Evolutionary conservation across 2,888 invertebrate genomes (phyloP).

Genomic region (Leucophora obtusa): DNA sequence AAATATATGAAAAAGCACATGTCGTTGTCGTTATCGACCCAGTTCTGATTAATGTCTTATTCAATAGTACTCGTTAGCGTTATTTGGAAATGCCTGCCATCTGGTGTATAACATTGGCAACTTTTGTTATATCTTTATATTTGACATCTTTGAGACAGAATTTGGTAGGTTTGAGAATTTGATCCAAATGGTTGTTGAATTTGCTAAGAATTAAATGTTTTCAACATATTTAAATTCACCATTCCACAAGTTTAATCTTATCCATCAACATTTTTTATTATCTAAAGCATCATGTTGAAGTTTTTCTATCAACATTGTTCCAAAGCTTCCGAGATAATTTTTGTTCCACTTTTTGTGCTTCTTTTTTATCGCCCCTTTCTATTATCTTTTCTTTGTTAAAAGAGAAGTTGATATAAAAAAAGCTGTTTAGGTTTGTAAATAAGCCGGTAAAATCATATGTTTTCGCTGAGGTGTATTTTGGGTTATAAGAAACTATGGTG

Average conservation of each 20-base stretch:
- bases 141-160: no score
- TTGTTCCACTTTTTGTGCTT: not conserved
- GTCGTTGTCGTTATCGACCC: no score
- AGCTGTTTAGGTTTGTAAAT: slow-evolving; percentile 5
- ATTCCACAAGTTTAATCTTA: not conserved
- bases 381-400: not conserved
- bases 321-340: not conserved
- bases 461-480: slow-evolving; percentile 46
- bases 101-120: no score
- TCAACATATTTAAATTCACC: not conserved
- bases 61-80: no score
- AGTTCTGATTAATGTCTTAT: no score
- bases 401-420: not conserved
- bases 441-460: slow-evolving; percentile 65
- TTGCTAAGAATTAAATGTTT: not conserved
- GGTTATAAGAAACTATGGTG: not conserved
- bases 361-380: not conserved
- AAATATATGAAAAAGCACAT: no score
- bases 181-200: slow-evolving; percentile 2
- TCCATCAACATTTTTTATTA: not conserved
- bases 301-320: not conserved
- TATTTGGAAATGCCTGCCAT: no score
- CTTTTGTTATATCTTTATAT: no score
- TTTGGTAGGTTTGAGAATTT: no score
- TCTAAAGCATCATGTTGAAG: not conserved